Evolutionary conservation across 2,113 vertebrate genomes (phyloP).

Genomic region (Antechinus flavipes): DNA sequence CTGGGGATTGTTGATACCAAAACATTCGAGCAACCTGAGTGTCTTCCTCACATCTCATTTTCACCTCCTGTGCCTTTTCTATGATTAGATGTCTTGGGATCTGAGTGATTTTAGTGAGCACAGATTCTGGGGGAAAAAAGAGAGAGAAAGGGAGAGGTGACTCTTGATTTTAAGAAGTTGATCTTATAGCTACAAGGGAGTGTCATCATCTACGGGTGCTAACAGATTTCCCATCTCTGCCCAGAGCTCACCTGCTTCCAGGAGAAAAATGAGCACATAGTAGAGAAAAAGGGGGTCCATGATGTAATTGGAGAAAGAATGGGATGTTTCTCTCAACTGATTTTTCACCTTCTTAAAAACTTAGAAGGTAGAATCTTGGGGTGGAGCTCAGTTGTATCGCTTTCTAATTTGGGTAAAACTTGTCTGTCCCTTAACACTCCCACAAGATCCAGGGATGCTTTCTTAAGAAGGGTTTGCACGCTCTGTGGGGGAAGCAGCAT

Average conservation of each 20-base stretch:
- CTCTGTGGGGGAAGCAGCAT: too few species aligned
- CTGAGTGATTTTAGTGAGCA: too few species aligned
- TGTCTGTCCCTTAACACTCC: too few species aligned
- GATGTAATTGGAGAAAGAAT: not conserved
- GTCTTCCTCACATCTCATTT: too few species aligned
- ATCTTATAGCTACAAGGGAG: not conserved
- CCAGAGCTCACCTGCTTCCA: slow-evolving; percentile 35
- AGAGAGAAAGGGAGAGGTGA: too few species aligned
- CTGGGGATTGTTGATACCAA: slow-evolving; percentile 40
- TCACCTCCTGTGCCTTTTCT: too few species aligned
- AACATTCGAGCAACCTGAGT: not conserved
- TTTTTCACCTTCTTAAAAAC: not conserved
- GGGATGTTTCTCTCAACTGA: not conserved
- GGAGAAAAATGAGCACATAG: slow-evolving; percentile 13
- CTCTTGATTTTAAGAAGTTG: not conserved
- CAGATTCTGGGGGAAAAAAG: too few species aligned
- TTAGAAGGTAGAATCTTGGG: not conserved
- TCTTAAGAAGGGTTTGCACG: too few species aligned
- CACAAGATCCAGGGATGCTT: too few species aligned
- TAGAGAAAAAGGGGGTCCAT: not conserved
- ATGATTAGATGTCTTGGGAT: too few species aligned
- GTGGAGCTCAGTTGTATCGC: not conserved
- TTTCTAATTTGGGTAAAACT: too few species aligned
- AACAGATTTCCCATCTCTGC: not conserved
- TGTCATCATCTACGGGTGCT: not conserved